Evolutionary conservation across 1,140 invertebrate genomes (phyloP).

Genomic region (Drosophila sproati): DNA sequence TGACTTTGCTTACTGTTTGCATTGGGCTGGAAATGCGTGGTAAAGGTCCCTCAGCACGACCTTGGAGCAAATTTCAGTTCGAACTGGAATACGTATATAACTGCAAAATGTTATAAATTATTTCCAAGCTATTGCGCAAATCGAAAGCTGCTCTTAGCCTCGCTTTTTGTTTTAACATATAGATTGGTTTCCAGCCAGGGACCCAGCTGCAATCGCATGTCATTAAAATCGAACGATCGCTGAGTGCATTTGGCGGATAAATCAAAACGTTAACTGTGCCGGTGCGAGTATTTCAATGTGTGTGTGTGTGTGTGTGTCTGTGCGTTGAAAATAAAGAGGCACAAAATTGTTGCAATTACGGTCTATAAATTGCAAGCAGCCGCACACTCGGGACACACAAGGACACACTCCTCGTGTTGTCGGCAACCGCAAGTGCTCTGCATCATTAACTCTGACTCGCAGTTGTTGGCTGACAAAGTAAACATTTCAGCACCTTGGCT

Average conservation of each 20-base stretch:
- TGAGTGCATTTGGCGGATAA: slow-evolving; percentile 73
- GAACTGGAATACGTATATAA: neutral
- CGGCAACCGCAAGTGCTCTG: slow-evolving; percentile 68
- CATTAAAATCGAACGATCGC: slow-evolving; percentile 71
- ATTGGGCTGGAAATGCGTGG: neutral
- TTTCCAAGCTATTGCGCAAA: slow-evolving; percentile 78
- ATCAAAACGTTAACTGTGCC: slow-evolving; percentile 66
- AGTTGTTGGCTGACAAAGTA: slow-evolving; percentile 70
- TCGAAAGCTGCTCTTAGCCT: slow-evolving; percentile 72
- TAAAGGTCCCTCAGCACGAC: neutral
- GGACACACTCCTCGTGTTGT: neutral
- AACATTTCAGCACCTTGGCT: slow-evolving; percentile 77
- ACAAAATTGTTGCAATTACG: slow-evolving; percentile 78
- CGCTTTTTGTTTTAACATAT: slow-evolving; percentile 75
- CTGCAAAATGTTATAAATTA: slow-evolving; percentile 78
- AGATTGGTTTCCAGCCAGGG: slow-evolving; percentile 67
- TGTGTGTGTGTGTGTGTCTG: neutral
- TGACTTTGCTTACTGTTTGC: slow-evolving; percentile 23
- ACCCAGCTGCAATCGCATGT: slow-evolving; percentile 26
- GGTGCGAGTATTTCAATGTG: neutral
- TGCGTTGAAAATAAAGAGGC: slow-evolving; percentile 48
- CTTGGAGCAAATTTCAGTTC: slow-evolving; percentile 3
- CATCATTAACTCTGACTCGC: slow-evolving; percentile 77
- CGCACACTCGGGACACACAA: neutral
- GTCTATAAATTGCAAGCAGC: slow-evolving; percentile 62